These are phyloP conservation scores for Setipinna tenuifilis DNA, from an alignment of 2,797 vertebrate genomes.

Conservation along the genomic window DNA sequence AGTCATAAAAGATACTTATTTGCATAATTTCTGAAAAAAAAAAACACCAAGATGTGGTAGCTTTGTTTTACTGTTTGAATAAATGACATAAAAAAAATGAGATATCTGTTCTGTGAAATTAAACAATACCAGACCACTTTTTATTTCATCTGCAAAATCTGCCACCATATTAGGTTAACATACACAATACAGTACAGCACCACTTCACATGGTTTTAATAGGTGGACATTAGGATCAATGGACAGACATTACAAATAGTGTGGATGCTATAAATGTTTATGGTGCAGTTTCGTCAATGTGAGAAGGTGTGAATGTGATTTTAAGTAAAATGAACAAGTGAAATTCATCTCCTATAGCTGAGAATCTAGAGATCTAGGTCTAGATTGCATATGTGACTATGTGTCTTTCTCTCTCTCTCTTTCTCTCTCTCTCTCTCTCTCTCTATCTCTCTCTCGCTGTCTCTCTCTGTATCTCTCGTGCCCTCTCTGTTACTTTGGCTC, in stretches of 20 bases:
- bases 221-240: neutral
- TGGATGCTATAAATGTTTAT: neutral
- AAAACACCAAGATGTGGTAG: neutral
- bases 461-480: neutral
- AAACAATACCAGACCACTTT: neutral
- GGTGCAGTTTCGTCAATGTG: neutral
- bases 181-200: neutral
- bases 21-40: neutral
- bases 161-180: neutral
- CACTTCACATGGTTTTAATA: neutral
- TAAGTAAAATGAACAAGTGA: neutral
- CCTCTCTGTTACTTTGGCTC: neutral
- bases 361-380: neutral
- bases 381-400: neutral
- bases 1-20: neutral
- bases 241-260: neutral
- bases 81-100: neutral
- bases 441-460: neutral
- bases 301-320: neutral
- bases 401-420: neutral
- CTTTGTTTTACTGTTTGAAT: neutral
- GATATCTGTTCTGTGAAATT: neutral
- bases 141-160: neutral
- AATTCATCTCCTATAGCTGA: neutral
- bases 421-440: too few species aligned